Conservation (phyloP, 1,140 invertebrate species). For the Dolichoris vasculosae region DNA sequence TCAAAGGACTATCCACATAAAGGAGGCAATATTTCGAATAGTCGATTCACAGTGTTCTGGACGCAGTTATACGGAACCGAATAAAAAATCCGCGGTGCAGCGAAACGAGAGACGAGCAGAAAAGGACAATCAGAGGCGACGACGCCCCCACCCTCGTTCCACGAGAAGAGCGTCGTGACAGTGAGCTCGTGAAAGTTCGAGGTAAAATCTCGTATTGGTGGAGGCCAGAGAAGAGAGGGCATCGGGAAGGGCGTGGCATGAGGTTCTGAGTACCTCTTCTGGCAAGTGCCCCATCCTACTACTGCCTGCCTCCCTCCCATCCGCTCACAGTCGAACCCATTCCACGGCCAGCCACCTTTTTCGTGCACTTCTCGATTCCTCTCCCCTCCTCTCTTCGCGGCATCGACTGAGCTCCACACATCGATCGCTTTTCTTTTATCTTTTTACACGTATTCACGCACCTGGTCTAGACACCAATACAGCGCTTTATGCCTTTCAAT, state of each 20-base stretch:
- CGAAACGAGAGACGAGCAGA: neutral
- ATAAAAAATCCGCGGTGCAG: neutral
- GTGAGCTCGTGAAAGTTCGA: neutral
- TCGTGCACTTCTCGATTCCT: neutral
- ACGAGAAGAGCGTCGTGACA: too few relatives aligned
- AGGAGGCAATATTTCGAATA: slow-evolving; percentile 1
- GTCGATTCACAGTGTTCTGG: neutral
- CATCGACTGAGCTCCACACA: neutral
- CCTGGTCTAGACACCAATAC: neutral
- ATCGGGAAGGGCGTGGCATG: slow-evolving; percentile 1
- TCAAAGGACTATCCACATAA: slow-evolving; percentile 1
- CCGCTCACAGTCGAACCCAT: too few relatives aligned
- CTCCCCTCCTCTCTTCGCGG: neutral
- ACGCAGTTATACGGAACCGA: neutral
- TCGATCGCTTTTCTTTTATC: slow-evolving; percentile 5
- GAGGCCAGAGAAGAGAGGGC: neutral
- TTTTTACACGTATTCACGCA: neutral
- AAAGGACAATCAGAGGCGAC: neutral
- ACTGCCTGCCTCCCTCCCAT: too few relatives aligned
- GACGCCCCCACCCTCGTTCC: too few relatives aligned
- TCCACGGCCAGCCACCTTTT: neutral
- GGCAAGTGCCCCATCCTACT: too few relatives aligned
- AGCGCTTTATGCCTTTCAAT: neutral
- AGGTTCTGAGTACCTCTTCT: neutral
- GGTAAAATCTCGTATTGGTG: neutral